Base-by-base conservation (phyloP, 2,797 vertebrate genomes). In the Trematomus bernacchii region DNA sequence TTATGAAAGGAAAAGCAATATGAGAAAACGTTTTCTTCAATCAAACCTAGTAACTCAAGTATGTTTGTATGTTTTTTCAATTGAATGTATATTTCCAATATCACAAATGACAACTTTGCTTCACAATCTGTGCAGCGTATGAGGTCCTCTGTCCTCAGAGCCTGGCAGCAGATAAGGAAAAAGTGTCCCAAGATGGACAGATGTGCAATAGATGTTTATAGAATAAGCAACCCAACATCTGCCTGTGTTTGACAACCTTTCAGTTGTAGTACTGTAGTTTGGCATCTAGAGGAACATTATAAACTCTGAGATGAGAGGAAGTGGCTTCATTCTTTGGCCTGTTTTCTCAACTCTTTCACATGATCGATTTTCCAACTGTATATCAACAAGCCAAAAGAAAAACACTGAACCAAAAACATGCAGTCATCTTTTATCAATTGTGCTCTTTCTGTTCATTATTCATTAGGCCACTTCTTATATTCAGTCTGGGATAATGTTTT, bases 331-430 rank as follows among this genome's bases (percentile, higher is more conserved):
- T 73, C 27, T 44, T 37, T 0, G 1, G 48, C 11, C 48, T 3
- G 6, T 11, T 13, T 66, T n/a, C 19, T 44, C 8, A 46, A 21
- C 6, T 30, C 3, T 13, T 48, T 53, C 15, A 58, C 33, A 60
- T 53, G 51, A 42, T 44, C 13, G 27, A 21, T 42, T 50, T 8
- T 51, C 30, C 42, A 51, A 2, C 16, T 57, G 44, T 14, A 30
- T 57, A 3, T 52, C 46, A 10, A 5, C 10, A 47, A 76, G 69
- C 59, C 63, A 75, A 64, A 73, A 16, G 6, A 63, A 57, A 67
- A 52, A 53, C 6, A 11, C 5, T 43, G 40, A 2, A 12, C 33
- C 43, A 33, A 37, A 62, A 58, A 47, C 44, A 76, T 71, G 18
- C 6, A 15, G 23, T 68, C 71, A 53, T 68, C 21, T 14, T 71